phyloP scores from a whole-genome alignment of 2,797 vertebrate genomes.

The Ataeniobius toweri region DNA sequence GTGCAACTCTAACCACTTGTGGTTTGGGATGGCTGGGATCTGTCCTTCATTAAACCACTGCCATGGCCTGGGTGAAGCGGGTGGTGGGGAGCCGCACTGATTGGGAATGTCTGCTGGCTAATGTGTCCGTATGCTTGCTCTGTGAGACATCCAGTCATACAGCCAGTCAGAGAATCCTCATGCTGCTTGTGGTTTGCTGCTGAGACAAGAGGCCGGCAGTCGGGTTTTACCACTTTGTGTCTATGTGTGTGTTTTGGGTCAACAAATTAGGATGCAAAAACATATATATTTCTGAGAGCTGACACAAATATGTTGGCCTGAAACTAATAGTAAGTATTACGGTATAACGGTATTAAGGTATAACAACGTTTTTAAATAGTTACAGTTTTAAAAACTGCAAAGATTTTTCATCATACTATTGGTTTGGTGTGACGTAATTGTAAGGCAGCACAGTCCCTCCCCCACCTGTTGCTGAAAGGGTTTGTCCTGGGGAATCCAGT shows the following conservation, averaged over 20 bases:
- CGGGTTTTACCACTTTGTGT: conserved; percentile 44
- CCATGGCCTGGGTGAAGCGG: conserved; percentile 62
- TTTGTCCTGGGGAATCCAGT: too few species aligned
- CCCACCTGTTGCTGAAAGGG: not conserved
- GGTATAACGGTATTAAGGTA: not conserved
- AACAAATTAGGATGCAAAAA: too few species aligned
- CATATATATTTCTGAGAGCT: too few species aligned
- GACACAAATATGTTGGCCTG: too few species aligned
- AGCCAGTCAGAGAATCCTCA: conserved; percentile 45
- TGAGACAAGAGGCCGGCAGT: conserved; percentile 61
- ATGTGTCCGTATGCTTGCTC: conserved; percentile 9
- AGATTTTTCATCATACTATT: not conserved
- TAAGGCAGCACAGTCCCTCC: not conserved
- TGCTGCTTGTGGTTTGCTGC: conserved; percentile 55
- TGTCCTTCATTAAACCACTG: conserved; percentile 72
- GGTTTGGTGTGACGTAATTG: not conserved
- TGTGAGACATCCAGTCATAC: conserved; percentile 39
- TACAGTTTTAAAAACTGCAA: not conserved
- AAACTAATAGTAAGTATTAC: too few species aligned
- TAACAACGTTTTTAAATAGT: conserved; percentile 1
- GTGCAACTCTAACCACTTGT: conserved; percentile 49
- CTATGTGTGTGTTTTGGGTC: conserved; percentile 9
- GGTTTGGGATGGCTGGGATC: conserved; percentile 48
- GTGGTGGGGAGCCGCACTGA: conserved; percentile 52
- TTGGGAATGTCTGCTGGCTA: conserved; percentile 53